These are phyloP conservation scores for Scolopax mira DNA, from an alignment of 2,113 vertebrate genomes.

Conservation along the genomic window DNA sequence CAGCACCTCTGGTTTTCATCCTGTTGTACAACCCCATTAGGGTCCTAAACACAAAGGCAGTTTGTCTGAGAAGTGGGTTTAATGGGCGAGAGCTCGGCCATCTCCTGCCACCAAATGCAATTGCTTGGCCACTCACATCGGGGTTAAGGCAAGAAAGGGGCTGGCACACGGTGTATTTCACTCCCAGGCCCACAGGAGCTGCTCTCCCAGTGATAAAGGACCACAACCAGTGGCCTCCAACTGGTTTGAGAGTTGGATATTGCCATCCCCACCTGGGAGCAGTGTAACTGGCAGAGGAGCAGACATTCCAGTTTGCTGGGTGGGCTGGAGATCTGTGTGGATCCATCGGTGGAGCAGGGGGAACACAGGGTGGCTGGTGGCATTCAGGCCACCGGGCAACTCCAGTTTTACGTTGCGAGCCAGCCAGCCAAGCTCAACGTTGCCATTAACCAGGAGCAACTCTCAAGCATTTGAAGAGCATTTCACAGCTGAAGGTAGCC, in stretches of 20 bases:
- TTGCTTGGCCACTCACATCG: rapidly evolving
- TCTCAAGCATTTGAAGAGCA: background rate
- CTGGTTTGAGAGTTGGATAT: background rate
- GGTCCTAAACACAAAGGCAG: too few relatives aligned
- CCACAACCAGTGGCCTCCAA: background rate
- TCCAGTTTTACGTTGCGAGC: rapidly evolving
- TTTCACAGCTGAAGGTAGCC: background rate
- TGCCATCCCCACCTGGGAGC: background rate
- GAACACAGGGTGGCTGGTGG: background rate
- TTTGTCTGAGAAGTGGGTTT: background rate
- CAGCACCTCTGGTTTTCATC: background rate
- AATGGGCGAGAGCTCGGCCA: background rate
- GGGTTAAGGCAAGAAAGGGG: rapidly evolving
- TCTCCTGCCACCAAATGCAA: background rate
- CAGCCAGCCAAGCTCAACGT: background rate
- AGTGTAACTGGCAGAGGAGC: background rate
- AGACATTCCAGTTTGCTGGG: background rate
- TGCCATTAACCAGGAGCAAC: background rate
- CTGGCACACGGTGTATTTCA: background rate
- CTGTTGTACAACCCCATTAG: background rate
- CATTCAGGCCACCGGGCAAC: background rate
- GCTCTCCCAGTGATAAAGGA: background rate
- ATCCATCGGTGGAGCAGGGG: background rate
- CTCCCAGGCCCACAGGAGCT: background rate
- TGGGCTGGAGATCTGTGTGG: background rate